These are phyloP conservation scores for Psilopogon haemacephalus DNA, from an alignment of 2,113 vertebrate species.

Conservation along the genomic window DNA sequence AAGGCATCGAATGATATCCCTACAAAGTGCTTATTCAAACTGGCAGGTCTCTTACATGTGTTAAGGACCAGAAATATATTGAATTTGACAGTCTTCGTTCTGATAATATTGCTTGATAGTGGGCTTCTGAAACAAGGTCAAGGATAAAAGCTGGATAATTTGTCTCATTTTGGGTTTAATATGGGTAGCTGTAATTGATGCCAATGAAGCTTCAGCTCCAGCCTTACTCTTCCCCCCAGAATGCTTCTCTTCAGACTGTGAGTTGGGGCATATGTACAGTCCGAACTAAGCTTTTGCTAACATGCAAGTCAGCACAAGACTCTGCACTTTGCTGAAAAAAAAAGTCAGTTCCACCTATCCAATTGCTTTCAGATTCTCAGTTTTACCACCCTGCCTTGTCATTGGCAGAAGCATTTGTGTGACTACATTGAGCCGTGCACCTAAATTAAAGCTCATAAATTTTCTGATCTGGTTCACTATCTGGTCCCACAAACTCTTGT, in stretches of 20 bases:
- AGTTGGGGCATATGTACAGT: background rate
- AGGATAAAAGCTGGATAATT: background rate
- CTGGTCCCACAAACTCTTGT: background rate
- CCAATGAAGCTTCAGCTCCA: background rate
- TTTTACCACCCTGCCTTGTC: background rate
- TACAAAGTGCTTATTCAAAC: slow-evolving; percentile 28
- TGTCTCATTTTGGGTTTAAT: background rate
- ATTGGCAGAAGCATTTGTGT: background rate
- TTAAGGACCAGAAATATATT: background rate
- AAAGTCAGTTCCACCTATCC: background rate
- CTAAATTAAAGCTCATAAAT: background rate
- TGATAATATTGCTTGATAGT: background rate
- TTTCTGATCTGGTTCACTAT: background rate
- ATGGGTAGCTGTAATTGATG: background rate
- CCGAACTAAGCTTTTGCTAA: background rate
- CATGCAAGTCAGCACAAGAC: background rate
- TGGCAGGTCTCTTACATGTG: background rate
- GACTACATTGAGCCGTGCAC: background rate
- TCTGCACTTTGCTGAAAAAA: background rate
- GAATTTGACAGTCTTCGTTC: background rate
- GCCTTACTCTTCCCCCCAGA: background rate
- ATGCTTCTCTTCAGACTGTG: background rate
- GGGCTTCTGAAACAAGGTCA: background rate
- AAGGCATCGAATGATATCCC: background rate
- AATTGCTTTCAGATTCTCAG: background rate